These are phyloP conservation scores for Thryonomys swinderianus DNA, from an alignment of 2,113 vertebrate genomes.

Conservation along the genomic window DNA sequence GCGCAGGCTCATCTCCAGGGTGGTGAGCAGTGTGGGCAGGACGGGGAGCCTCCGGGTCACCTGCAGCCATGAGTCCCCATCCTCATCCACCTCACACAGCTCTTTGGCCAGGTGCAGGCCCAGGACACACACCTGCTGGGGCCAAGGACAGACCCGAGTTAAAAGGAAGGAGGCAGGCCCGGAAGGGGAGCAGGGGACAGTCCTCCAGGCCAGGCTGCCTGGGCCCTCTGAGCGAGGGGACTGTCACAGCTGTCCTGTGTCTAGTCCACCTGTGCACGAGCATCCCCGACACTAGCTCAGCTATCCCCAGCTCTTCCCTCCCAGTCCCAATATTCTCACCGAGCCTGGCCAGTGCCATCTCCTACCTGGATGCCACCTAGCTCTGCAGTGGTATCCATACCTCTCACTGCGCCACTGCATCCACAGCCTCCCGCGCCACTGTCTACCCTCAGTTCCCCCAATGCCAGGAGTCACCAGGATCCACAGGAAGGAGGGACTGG, in stretches of 20 bases:
- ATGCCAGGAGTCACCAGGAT: not conserved
- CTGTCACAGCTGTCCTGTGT: not conserved
- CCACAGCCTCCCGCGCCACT: not conserved
- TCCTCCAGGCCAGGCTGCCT: not conserved
- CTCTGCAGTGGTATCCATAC: not conserved
- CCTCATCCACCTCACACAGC: slow-evolving; percentile 94
- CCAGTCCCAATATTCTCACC: not conserved
- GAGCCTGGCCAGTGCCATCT: not conserved
- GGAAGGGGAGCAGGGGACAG: accelerated
- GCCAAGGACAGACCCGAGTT: not conserved
- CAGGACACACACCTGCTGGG: slow-evolving; percentile 94
- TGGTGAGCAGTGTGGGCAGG: slow-evolving; percentile 93
- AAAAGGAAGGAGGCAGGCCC: not conserved
- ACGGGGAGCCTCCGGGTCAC: slow-evolving; percentile 94
- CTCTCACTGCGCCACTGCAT: not conserved
- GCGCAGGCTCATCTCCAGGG: slow-evolving; percentile 95
- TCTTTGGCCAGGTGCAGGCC: slow-evolving; percentile 97
- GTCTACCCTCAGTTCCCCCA: not conserved
- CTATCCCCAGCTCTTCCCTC: not conserved
- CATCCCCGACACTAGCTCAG: not conserved
- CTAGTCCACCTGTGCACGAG: not conserved
- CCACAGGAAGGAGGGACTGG: not conserved
- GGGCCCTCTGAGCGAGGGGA: not conserved
- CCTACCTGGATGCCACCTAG: too few species aligned
- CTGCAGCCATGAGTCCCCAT: slow-evolving; percentile 94